These are phyloP conservation scores for Amazonetta brasiliensis DNA, from an alignment of 2,797 vertebrate genomes.

Conservation along the genomic window DNA sequence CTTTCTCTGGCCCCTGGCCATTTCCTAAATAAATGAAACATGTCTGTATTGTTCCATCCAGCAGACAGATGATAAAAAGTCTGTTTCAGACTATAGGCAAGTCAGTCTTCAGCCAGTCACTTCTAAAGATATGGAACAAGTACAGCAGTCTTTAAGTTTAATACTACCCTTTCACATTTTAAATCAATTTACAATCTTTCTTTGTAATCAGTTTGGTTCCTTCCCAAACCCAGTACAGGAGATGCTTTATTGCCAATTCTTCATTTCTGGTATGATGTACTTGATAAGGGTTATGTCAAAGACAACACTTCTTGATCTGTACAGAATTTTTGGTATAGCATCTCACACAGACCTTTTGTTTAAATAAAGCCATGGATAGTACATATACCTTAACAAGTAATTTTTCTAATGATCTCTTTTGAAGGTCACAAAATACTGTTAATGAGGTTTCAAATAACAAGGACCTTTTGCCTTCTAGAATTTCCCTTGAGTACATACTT, in stretches of 20 bases:
- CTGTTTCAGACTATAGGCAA: constrained; percentile 43
- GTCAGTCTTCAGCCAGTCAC: constrained; percentile 39
- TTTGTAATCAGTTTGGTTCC: constrained; percentile 64
- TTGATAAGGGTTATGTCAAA: constrained; percentile 49
- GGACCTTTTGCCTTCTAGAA: constrained; percentile 33
- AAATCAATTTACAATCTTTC: constrained; percentile 68
- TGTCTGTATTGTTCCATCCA: constrained; percentile 47
- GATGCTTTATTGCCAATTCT: constrained; percentile 54
- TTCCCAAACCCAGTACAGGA: constrained; percentile 47
- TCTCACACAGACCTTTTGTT: constrained; percentile 26
- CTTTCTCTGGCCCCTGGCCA: constrained; percentile 52
- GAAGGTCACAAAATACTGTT: constrained; percentile 38
- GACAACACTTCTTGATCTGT: constrained; percentile 31
- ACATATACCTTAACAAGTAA: constrained; percentile 21
- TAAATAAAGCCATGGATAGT: constrained; percentile 1
- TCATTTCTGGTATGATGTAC: constrained; percentile 50
- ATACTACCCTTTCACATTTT: constrained; percentile 57
- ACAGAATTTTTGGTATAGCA: background rate
- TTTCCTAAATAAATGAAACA: constrained; percentile 69
- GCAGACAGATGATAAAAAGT: constrained; percentile 60
- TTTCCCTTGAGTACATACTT: background rate
- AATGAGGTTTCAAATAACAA: constrained; percentile 33
- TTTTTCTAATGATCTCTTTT: background rate
- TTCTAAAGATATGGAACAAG: constrained; percentile 65
- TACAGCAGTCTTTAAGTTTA: constrained; percentile 52